Evolutionary conservation across 2,113 vertebrate genomes (phyloP), one percentile per base, ranked within the genome.

Genomic region (Cyprinodon tularosa): DNA sequence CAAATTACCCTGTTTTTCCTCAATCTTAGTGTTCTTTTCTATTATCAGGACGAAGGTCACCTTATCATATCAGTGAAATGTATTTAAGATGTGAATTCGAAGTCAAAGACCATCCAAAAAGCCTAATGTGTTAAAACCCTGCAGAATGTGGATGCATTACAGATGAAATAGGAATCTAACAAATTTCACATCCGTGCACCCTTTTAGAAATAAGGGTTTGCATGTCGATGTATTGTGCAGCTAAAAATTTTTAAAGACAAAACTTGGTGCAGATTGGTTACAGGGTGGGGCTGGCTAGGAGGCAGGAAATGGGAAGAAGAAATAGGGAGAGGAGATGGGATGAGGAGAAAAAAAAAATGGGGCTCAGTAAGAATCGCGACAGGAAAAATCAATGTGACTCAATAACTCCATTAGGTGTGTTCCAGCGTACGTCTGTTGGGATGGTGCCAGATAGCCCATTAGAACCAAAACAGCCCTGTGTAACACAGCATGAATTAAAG

Each of bases 311-410:
- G 76, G 68, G n/a, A 61, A 57, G 17, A 57, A 57, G 17, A 57
- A 57, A 57, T 17, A 9, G 50, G 44, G 74, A 82, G 66, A 82
- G 76, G 81, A 84, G 79, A 86, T 53, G 47, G 76, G 72, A 73
- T 39, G 17, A 83, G 77, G 87, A 84, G 53, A 71, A 59, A 68
- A 79, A 81, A 80, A 80, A 67, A 78, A 80, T 47, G 78, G 74
- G 69, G 66, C 59, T 37, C 68, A 72, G 82, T 57, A 71, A 80
- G 80, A 84, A 82, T 63, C 87, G 86, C 74, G 63, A 71, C 74
- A 84, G 88, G 83, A 90, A 92, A 94, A 94, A 94, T 94, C 94
- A 92, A 94, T 94, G 84, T 83, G 78, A 90, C 77, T 90, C 84
- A 67, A 67, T 90, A 79, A 76, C 88, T 90, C 88, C 90, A 93